phyloP scores from a whole-genome alignment of 2,888 invertebrate genomes.

The Sinopyrophorus schimmeli region DNA sequence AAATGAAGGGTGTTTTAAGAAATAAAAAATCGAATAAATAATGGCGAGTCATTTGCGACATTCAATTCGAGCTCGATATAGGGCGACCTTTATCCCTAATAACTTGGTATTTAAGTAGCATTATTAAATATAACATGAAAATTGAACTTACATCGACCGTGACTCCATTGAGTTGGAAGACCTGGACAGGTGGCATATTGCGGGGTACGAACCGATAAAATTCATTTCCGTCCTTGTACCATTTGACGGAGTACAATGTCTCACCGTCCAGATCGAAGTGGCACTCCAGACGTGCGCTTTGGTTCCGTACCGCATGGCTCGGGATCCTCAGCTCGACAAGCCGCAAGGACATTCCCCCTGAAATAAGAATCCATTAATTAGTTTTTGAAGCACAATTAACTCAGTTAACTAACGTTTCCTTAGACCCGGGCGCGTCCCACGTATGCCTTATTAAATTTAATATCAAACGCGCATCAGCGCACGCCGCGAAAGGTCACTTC shows the following conservation, averaged over 20 bases:
- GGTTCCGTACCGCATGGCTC: slow-evolving; percentile 77
- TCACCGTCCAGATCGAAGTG: slow-evolving; percentile 83
- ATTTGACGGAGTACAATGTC: slow-evolving; percentile 84
- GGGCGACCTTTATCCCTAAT: slow-evolving; percentile 21
- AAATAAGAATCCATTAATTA: slow-evolving; percentile 38
- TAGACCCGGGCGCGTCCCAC: no score
- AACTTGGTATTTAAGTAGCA: slow-evolving; percentile 21
- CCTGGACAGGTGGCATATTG: slow-evolving; percentile 78
- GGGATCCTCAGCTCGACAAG: slow-evolving; percentile 81
- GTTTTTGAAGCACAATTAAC: slow-evolving; percentile 12
- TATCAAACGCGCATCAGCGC: no score
- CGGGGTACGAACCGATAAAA: slow-evolving; percentile 86
- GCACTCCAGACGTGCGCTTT: slow-evolving; percentile 77
- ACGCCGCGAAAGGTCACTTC: no score
- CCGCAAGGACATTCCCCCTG: slow-evolving; percentile 59
- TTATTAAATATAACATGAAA: slow-evolving; percentile 10
- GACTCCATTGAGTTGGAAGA: slow-evolving; percentile 79
- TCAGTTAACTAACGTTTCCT: slow-evolving; percentile 4
- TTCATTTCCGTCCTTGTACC: slow-evolving; percentile 90
- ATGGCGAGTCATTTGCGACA: slow-evolving; percentile 6
- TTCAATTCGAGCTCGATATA: slow-evolving; percentile 10
- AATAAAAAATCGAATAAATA: not conserved
- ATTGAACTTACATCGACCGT: slow-evolving; percentile 77
- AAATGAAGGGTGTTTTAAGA: no score
- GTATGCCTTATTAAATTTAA: no score